A percentile compares a stretch with the other conserved stretches of the same genome.
Evolutionary conservation across 2,113 vertebrate genomes (phyloP).

Genomic region (Heterotis niloticus): DNA sequence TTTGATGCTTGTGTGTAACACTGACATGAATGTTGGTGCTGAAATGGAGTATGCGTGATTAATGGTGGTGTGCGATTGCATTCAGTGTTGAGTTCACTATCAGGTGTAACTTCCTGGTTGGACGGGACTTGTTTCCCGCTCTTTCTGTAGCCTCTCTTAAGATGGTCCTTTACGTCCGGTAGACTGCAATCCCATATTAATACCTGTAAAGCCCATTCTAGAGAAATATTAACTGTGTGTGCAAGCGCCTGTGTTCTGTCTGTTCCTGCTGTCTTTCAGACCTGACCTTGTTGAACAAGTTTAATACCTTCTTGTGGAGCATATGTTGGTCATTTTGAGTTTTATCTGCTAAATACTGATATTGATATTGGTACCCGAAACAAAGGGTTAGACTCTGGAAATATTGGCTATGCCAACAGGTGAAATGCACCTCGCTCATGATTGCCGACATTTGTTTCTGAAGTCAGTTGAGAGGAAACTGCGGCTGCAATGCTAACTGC

Average conservation of each 20-base stretch:
- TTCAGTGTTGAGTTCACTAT: background rate
- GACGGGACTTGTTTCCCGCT: background rate
- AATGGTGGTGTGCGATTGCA: background rate
- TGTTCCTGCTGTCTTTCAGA: no score
- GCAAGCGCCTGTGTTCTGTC: no score
- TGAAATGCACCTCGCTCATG: background rate
- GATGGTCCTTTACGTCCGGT: no score
- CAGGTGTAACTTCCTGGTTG: background rate
- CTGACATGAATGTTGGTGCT: background rate
- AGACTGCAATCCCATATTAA: no score
- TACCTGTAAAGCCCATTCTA: no score
- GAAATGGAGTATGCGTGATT: background rate
- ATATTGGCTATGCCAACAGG: background rate
- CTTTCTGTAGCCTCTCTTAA: background rate
- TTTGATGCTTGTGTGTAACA: background rate
- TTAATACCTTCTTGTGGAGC: no score
- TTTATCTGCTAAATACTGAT: no score
- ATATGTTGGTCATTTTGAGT: no score
- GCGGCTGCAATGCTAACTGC: background rate
- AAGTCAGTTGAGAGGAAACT: background rate
- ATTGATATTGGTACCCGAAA: background rate
- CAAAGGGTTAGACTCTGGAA: background rate
- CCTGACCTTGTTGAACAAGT: no score
- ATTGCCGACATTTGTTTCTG: background rate
- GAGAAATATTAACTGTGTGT: no score